phyloP scores from a whole-genome alignment of 2,113 vertebrate genomes.

The Cnemophilus loriae region DNA sequence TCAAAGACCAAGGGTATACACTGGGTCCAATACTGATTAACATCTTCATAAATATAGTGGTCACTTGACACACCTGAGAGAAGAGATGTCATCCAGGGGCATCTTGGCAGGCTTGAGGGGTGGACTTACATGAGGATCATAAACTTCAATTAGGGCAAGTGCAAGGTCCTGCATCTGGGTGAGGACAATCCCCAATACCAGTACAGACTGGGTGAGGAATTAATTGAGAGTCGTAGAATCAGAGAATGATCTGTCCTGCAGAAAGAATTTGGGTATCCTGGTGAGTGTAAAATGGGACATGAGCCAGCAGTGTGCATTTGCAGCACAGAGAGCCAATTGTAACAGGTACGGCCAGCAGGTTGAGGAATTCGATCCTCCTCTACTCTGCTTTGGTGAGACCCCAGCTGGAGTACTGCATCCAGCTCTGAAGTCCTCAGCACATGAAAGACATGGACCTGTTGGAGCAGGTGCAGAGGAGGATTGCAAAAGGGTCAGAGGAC shows the following conservation, averaged over 20 bases:
- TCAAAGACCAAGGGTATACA: not conserved
- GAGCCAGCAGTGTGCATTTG: not conserved
- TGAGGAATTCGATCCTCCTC: not conserved
- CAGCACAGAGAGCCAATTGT: not conserved
- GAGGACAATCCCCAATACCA: not conserved
- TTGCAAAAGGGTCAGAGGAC: not conserved
- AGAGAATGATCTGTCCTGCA: not conserved
- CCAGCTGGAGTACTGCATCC: not conserved
- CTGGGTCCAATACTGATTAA: not conserved
- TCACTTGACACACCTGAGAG: not conserved
- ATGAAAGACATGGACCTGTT: not conserved
- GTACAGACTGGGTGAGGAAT: not conserved
- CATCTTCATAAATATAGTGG: not conserved
- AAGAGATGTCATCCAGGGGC: not conserved
- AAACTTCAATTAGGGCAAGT: not conserved
- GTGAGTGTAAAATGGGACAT: not conserved
- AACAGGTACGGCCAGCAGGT: not conserved
- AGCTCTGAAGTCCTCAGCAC: not conserved
- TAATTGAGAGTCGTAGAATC: not conserved
- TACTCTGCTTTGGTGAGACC: not conserved
- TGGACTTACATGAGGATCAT: accelerated
- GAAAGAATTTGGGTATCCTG: not conserved
- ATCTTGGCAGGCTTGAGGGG: not conserved
- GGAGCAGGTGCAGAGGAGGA: not conserved
- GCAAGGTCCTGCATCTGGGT: not conserved